Percentiles rank a stretch among this genome's conserved stretches.
These are phyloP conservation scores for Tangara arthus DNA, from an alignment of 2,797 vertebrate genomes.

Conservation along the genomic window DNA sequence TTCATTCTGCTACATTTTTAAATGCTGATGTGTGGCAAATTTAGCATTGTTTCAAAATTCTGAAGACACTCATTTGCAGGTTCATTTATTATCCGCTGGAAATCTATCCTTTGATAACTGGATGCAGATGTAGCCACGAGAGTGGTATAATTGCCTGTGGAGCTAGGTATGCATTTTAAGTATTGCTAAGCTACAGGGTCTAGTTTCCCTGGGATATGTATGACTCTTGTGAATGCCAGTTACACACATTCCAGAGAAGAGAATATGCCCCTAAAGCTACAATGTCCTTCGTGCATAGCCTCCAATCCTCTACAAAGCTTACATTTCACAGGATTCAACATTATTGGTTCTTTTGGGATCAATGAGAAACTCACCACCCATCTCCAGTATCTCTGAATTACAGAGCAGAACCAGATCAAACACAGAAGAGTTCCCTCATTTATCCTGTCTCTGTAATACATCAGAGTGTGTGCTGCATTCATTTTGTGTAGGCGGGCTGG, in stretches of 20 bases:
- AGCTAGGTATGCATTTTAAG: conserved; percentile 34
- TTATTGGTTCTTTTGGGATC: conserved; percentile 41
- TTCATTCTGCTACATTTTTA: neutral
- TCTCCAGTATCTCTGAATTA: conserved; percentile 49
- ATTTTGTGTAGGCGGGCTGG: conserved; percentile 39
- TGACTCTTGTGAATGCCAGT: conserved; percentile 24
- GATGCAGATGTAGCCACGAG: conserved; percentile 4
- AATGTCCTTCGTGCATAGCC: conserved; percentile 18
- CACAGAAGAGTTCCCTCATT: conserved; percentile 26
- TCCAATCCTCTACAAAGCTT: conserved; percentile 48
- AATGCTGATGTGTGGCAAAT: neutral
- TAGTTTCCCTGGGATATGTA: conserved; percentile 24
- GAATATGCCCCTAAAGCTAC: conserved; percentile 53
- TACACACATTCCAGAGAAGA: conserved; percentile 13
- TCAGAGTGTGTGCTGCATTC: conserved; percentile 44
- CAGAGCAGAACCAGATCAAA: conserved; percentile 44
- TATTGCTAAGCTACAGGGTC: conserved; percentile 36
- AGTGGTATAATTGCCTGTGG: conserved; percentile 16
- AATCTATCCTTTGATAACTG: conserved; percentile 32
- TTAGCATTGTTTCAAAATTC: conserved; percentile 24
- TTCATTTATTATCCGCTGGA: conserved; percentile 35
- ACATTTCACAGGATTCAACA: conserved; percentile 48
- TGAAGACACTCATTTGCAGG: neutral
- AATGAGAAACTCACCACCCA: conserved; percentile 40
- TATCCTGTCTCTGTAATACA: conserved; percentile 20